Conservation (phyloP, 2,797 vertebrate species). For the Tenualosa ilisha region DNA sequence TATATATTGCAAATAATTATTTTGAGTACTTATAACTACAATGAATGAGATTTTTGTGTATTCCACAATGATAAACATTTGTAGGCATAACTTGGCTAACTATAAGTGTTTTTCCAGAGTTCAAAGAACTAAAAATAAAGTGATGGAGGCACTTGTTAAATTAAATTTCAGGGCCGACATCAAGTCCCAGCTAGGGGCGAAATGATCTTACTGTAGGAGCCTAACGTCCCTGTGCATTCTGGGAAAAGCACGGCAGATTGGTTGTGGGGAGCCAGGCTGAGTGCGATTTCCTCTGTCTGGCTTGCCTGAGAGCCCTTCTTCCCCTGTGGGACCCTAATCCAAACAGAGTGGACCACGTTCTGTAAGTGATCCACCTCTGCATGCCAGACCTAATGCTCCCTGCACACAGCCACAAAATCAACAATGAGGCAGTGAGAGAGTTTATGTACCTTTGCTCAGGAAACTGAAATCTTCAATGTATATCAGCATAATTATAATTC, state of each 20-base stretch:
- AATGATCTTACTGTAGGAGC: constrained; percentile 49
- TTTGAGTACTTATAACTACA: too few relatives aligned
- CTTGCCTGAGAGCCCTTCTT: constrained; percentile 74
- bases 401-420: constrained; percentile 8
- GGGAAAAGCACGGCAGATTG: constrained; percentile 54
- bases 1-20: too few relatives aligned
- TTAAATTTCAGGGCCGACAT: constrained; percentile 22
- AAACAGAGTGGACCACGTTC: constrained; percentile 56
- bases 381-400: constrained; percentile 25
- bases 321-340: constrained; percentile 72
- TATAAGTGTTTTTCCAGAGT: background rate
- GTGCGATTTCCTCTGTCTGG: constrained; percentile 75
- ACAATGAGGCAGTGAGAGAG: background rate
- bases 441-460: background rate
- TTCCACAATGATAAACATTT: background rate
- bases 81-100: too few relatives aligned
- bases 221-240: constrained; percentile 61
- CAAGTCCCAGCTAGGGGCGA: constrained; percentile 51
- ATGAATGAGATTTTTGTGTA: background rate
- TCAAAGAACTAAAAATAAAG: background rate
- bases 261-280: constrained; percentile 56
- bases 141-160: background rate
- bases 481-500: background rate
- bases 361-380: constrained; percentile 18
- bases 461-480: background rate